phyloP scores from a whole-genome alignment of 2,113 vertebrate species.

The Sander vitreus region DNA sequence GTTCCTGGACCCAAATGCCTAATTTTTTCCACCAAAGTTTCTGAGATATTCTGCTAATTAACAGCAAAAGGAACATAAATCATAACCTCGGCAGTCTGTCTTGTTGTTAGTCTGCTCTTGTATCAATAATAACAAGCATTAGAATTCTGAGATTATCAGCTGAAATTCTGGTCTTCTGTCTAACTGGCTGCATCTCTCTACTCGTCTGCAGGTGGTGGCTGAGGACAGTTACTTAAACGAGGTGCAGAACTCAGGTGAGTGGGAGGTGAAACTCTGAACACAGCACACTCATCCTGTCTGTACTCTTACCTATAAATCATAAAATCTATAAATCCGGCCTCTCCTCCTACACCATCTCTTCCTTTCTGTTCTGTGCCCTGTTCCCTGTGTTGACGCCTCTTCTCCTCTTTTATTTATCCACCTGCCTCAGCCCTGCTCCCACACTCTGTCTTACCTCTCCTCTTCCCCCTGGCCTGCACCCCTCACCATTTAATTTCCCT shows the following conservation, averaged over 20 bases:
- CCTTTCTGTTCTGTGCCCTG: neutral
- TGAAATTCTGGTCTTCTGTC: neutral
- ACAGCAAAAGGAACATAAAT: neutral
- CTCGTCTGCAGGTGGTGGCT: slow-evolving; percentile 77
- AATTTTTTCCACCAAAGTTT: neutral
- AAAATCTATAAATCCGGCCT: slow-evolving; percentile 8
- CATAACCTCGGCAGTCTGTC: neutral
- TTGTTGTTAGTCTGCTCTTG: neutral
- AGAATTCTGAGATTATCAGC: neutral
- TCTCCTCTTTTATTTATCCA: slow-evolving; percentile 13
- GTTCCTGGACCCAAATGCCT: neutral
- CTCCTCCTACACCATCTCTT: slow-evolving; percentile 38
- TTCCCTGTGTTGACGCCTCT: slow-evolving; percentile 13
- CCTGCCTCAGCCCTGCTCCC: neutral
- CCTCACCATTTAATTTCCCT: slow-evolving; percentile 20
- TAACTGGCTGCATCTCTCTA: slow-evolving; percentile 23
- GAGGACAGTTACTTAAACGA: slow-evolving; percentile 86
- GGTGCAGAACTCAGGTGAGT: slow-evolving; percentile 86
- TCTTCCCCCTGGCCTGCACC: slow-evolving; percentile 26
- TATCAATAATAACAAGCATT: neutral
- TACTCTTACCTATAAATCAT: neutral
- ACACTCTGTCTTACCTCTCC: slow-evolving; percentile 21
- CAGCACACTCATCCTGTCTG: slow-evolving; percentile 7
- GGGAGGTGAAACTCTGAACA: slow-evolving; percentile 13
- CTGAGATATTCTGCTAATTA: neutral